Percentiles rank a stretch among this genome's conserved stretches.
Evolutionary conservation across 2,888 invertebrate genomes (phyloP).

Genomic region (Caenorhabditis sp.): DNA sequence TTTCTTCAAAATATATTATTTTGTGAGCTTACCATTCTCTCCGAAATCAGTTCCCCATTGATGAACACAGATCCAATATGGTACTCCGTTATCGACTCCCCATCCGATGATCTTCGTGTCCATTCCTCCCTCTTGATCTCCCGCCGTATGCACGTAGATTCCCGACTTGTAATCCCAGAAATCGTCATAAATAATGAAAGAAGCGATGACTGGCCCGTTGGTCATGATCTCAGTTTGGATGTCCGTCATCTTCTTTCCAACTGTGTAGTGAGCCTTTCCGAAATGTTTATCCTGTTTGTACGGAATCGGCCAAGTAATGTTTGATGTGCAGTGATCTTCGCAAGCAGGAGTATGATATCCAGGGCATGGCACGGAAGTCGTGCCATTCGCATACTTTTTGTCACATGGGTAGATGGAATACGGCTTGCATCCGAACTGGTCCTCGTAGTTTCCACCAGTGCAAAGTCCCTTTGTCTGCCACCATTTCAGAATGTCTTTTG

Average conservation of each 20-base stretch:
- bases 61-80: constrained; percentile 62
- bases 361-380: constrained; percentile 54
- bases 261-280: constrained; percentile 55
- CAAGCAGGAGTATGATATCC: constrained; percentile 61
- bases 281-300: constrained; percentile 62
- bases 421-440: constrained; percentile 61
- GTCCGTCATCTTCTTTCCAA: constrained; percentile 61
- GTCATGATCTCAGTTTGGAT: constrained; percentile 61
- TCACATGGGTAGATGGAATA: constrained; percentile 62
- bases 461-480: constrained; percentile 59
- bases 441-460: constrained; percentile 55
- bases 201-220: constrained; percentile 60
- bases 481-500: constrained; percentile 60
- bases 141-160: constrained; percentile 57
- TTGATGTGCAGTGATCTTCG: constrained; percentile 50
- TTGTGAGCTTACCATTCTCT: constrained; percentile 56
- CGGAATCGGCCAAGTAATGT: constrained; percentile 52
- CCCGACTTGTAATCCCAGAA: constrained; percentile 62
- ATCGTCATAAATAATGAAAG: constrained; percentile 59
- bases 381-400: constrained; percentile 51
- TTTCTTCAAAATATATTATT: too few relatives aligned
- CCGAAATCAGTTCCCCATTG: constrained; percentile 64
- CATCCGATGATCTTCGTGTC: constrained; percentile 63
- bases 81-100: constrained; percentile 61
- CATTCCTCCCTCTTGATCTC: constrained; percentile 63